Conservation (phyloP, 2,888 invertebrate species). For the Polyommatus iphigenia region DNA sequence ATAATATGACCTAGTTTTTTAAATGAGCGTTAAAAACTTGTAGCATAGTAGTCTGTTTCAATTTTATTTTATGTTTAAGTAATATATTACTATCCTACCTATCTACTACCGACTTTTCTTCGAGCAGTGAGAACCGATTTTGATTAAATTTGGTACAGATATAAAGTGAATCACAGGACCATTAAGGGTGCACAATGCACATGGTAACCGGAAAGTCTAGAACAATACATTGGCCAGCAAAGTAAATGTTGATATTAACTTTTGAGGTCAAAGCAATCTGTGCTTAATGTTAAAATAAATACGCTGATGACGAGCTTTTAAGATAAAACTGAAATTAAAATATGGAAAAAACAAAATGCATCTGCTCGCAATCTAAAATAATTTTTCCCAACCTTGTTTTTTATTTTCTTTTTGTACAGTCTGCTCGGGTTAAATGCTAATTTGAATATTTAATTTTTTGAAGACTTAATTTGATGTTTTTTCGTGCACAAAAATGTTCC, state of each 20-base stretch:
- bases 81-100: too few relatives aligned
- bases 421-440: conserved; percentile 17
- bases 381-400: conserved; percentile 25
- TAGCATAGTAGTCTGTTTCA: too few relatives aligned
- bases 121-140: too few relatives aligned
- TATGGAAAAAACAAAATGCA: conserved; percentile 28
- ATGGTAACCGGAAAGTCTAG: neutral
- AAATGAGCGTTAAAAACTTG: too few relatives aligned
- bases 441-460: conserved; percentile 21
- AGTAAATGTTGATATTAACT: neutral
- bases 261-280: conserved; percentile 25
- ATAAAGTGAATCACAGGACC: too few relatives aligned
- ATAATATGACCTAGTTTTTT: too few relatives aligned
- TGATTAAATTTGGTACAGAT: too few relatives aligned
- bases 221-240: neutral
- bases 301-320: conserved; percentile 22
- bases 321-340: conserved; percentile 29
- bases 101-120: too few relatives aligned
- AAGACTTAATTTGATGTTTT: conserved; percentile 18
- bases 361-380: conserved; percentile 27
- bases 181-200: too few relatives aligned
- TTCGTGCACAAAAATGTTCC: neutral
- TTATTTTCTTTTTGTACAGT: conserved; percentile 12
- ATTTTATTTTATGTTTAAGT: too few relatives aligned
- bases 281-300: conserved; percentile 23